Base-by-base conservation (phyloP, 2,888 invertebrate species). In the Xanthia togata region DNA sequence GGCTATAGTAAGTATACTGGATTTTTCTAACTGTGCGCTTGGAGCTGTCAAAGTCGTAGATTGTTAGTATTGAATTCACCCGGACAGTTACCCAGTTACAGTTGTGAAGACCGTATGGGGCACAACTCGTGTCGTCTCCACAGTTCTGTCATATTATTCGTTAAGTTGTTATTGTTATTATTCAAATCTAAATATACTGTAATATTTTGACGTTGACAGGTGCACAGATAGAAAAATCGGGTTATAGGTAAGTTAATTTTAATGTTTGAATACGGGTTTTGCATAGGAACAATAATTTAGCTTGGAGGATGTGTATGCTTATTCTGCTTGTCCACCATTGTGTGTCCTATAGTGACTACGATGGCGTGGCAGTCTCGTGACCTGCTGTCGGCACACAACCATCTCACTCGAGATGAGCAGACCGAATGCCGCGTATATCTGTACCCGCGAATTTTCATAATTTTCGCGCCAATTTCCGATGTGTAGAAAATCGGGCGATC, bases 341-440 rank as follows among this genome's bases (percentile, higher is more conserved):
- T 95, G 75, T 91, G 92, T 11, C 96, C 96, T 50, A 96, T 96
- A 55, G 96, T 96, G 84, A 96, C 95, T 26, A 96, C 93, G 35
- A 95, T 93, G 4, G 95, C 95, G 74, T 94, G 95, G 82, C 96
- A 96, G 79, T 94, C 92, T 81, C 89, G 91, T 67, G 92, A 90
- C 3, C 95, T 86, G 83, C 94, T 95, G 84, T 96, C 95, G 0
- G 94, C 92, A 73, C 96, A 96, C 4, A 96, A 84, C 96, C 96
- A 96, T 81, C 94, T 93, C 2, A 96, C 96, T 70, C 95, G 90
- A 23, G 96, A 95, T 3, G 96, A 95, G 88, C 96, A 96, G 53
- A 96, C 96, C 0, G 96, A 96, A 79, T 96, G 96, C 0, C 96
- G 87, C 0, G 96, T 95, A 86, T 96, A 96, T 91, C 94, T 93